Conservation (phyloP, 1,140 invertebrate species). For the Steinernema khuongi region DNA sequence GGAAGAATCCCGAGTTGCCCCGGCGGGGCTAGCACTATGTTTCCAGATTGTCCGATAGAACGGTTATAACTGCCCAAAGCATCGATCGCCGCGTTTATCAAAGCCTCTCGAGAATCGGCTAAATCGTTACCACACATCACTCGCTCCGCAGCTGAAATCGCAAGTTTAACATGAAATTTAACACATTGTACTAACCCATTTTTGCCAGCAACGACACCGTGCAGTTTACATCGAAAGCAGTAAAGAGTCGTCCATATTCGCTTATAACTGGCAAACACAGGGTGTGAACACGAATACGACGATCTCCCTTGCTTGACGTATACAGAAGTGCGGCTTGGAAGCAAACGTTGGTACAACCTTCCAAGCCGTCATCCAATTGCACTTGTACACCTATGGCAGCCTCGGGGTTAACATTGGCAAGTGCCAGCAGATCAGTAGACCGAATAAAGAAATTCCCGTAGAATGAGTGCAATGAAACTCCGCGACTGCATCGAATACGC, state of each 20-base stretch:
- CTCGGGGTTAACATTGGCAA: slow-evolving; percentile 97
- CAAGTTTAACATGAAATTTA: slow-evolving; percentile 13
- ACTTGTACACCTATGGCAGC: slow-evolving; percentile 96
- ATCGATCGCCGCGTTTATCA: slow-evolving; percentile 90
- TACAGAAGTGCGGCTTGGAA: slow-evolving; percentile 97
- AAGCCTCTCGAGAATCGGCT: slow-evolving; percentile 85
- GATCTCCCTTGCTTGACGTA: slow-evolving; percentile 95
- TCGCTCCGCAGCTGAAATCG: slow-evolving; percentile 76
- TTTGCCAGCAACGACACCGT: slow-evolving; percentile 72
- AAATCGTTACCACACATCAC: slow-evolving; percentile 73
- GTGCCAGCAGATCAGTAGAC: slow-evolving; percentile 86
- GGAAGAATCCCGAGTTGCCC: slow-evolving; percentile 71
- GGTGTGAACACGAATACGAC: slow-evolving; percentile 93
- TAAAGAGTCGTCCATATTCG: slow-evolving; percentile 77
- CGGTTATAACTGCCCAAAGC: slow-evolving; percentile 74
- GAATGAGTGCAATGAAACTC: slow-evolving; percentile 71
- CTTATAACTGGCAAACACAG: slow-evolving; percentile 82
- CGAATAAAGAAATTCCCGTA: slow-evolving; percentile 99
- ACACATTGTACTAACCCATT: slow-evolving; percentile 44
- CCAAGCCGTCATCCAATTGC: slow-evolving; percentile 81
- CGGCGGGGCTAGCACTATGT: slow-evolving; percentile 67
- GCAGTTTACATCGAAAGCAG: slow-evolving; percentile 87
- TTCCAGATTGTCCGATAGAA: slow-evolving; percentile 64
- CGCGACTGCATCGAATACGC: slow-evolving; percentile 84
- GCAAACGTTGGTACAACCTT: slow-evolving; percentile 79